Evolutionary conservation across 1,140 invertebrate genomes (phyloP), one percentile per base, ranked within the genome.

Genomic region (Drosophila punjabiensis): DNA sequence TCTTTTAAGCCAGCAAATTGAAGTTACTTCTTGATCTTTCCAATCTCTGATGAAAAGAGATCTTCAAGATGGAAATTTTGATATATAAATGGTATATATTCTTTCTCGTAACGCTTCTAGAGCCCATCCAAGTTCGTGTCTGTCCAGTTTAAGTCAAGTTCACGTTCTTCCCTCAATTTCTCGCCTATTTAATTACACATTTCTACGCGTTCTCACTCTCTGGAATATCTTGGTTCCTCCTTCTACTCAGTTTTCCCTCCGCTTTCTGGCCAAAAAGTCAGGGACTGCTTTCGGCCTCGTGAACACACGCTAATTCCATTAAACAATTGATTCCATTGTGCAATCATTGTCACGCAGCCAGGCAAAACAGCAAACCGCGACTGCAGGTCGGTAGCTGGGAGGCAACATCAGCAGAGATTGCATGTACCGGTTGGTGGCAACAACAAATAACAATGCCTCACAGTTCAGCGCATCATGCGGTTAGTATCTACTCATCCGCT

Each of bases 321-420:
- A 90, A 91, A 91, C 87, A 90, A 91, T 90, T 90, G 86, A 91
- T 90, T 90, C 79, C 87, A 91, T 90, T 90, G 86, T 90, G 87
- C 81, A 89, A 89, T 89, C 86, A 85, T 90, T 90, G 85, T 85
- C 86, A 86, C 69, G 82, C 82, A 90, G 73, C 63, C 35, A 16
- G 56, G 60, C 55, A 24, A 39, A 24, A 39, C 63, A 81, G 50
- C 70, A 73, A 62, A 50, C 48, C 4, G 9, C 28, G 48, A 30
- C 43, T 60, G 37, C 66, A 65, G 45, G 45, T 52, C 47, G 32
- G 33, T 53, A 28, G 13, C 55, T 58, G 55, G 20, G 55, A 58
- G 65, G 65, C 68, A 69, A 67, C 47, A 69, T 48, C 37, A 65
- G 13, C 50, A 14, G 14, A 33, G 65, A 67, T 30, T 70, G 64